Evolutionary conservation across 2,888 invertebrate genomes (phyloP), one percentile per base, ranked within the genome.

Genomic region (Tachina grossa): DNA sequence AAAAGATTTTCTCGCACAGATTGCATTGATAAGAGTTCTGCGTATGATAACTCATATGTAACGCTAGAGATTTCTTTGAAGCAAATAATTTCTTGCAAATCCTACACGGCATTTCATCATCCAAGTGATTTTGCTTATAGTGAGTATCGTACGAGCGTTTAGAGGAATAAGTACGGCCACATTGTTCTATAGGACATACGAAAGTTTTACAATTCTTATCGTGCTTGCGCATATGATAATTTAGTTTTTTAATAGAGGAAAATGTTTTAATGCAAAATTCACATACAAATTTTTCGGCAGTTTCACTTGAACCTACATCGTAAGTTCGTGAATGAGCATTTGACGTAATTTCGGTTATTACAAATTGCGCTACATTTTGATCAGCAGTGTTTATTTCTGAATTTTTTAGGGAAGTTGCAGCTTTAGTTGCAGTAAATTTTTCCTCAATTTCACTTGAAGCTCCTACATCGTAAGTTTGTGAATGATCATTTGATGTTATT

Each of bases 11-110:
- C 16, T 53, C 53, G 14, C 65, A 76, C 2, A 65, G 19, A 53
- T 63, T 22, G 11, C 74, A 87, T 31, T 68, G n/a, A 43, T 39
- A 76, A 8, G 87, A 86, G 31, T 31, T 31, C 31, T 31, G 5
- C 31, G 31, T 87, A 47, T 87, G 86, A 75, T 86, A 87, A 22
- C 83, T 86, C 86, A 86, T 86, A 47, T 87, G 87, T 0, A 87
- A 71, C n/a, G 84, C 86, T 9, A 86, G 49, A 0, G 84, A 80
- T 68, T 87, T 84, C 22, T 78, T 69, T 8, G 76, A 66, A 13
- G 75, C 71, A 55, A 87, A 86, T 16, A 53, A 19, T 61, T 87
- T 87, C 13, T 84, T 43, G 16, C 87, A 87, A 8, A 84, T 51
- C 9, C 39, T 22, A 53, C 87, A 87, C 22, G 59, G 22, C 9